Percentiles rank a stretch among this genome's conserved stretches.
phyloP scores from a whole-genome alignment of 1,140 invertebrate species.

The Ruditapes philippinarum region DNA sequence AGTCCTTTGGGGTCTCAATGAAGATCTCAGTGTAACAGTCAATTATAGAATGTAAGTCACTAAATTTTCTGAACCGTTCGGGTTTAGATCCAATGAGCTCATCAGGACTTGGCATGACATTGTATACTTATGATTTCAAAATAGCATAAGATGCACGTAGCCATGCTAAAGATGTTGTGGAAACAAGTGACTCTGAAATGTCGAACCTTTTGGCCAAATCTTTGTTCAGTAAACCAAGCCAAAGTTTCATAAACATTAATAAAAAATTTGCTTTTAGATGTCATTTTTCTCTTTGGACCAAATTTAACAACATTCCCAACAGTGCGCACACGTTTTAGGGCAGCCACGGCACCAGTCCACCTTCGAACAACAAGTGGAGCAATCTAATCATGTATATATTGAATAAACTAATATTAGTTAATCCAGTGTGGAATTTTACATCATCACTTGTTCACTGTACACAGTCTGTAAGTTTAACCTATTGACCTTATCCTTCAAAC shows the following conservation, averaged over 20 bases:
- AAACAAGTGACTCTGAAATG: constrained; percentile 48
- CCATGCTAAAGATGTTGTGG: constrained; percentile 45
- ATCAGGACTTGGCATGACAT: constrained; percentile 10
- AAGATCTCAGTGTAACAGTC: constrained; percentile 57
- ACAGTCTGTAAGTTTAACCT: not conserved
- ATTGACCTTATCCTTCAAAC: not conserved
- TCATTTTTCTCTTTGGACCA: constrained; percentile 36
- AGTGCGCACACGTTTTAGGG: not conserved
- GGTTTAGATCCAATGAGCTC: constrained; percentile 36
- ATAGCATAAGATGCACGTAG: constrained; percentile 15
- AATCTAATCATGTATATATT: constrained; percentile 9
- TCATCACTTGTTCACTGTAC: constrained; percentile 4
- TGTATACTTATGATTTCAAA: constrained; percentile 20
- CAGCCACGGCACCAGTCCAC: constrained; percentile 19
- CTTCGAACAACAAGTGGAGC: constrained; percentile 13
- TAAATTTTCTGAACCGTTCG: not conserved
- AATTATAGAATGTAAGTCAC: constrained; percentile 52
- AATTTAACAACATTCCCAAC: not conserved
- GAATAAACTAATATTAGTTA: not conserved
- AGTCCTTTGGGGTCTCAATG: constrained; percentile 46
- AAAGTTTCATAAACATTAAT: constrained; percentile 44
- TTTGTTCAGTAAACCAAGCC: constrained; percentile 46
- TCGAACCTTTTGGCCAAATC: constrained; percentile 50
- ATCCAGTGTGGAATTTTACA: constrained; percentile 32
- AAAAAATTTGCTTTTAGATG: constrained; percentile 54